Evolutionary conservation across 2,888 invertebrate species (phyloP).

Genomic region (Dynastes grantii): DNA sequence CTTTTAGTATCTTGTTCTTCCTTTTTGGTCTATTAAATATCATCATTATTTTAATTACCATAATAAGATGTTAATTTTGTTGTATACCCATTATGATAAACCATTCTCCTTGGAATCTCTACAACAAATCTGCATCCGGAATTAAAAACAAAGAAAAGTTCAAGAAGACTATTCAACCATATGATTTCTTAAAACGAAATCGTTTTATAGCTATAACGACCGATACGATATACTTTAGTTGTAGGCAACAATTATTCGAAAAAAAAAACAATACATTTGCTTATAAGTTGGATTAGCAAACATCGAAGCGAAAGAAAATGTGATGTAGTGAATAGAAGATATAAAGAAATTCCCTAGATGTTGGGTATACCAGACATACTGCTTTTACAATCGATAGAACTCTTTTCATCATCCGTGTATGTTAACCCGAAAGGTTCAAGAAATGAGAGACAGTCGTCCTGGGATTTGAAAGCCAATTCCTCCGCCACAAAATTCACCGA

Average conservation of each 20-base stretch:
- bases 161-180: conserved; percentile 45
- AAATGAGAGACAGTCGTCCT: conserved; percentile 90
- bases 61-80: conserved; percentile 24
- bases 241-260: neutral
- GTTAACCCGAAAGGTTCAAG: conserved; percentile 86
- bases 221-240: conserved; percentile 29
- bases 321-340: neutral
- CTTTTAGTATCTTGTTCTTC: conserved; percentile 12
- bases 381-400: conserved; percentile 92
- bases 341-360: conserved; percentile 69
- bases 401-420: conserved; percentile 80
- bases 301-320: conserved; percentile 4
- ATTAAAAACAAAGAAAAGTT: conserved; percentile 22
- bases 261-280: conserved; percentile 1
- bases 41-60: conserved; percentile 15
- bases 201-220: conserved; percentile 27
- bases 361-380: conserved; percentile 76
- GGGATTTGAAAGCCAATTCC: conserved; percentile 90
- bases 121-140: conserved; percentile 43
- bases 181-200: conserved; percentile 48
- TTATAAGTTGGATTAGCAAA: neutral
- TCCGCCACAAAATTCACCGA: conserved; percentile 88
- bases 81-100: conserved; percentile 7
- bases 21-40: neutral
- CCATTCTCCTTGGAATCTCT: conserved; percentile 37